Evolutionary conservation across 1,140 invertebrate genomes (phyloP), one percentile per base, ranked within the genome.

Genomic region (Cecropterus lyciades): DNA sequence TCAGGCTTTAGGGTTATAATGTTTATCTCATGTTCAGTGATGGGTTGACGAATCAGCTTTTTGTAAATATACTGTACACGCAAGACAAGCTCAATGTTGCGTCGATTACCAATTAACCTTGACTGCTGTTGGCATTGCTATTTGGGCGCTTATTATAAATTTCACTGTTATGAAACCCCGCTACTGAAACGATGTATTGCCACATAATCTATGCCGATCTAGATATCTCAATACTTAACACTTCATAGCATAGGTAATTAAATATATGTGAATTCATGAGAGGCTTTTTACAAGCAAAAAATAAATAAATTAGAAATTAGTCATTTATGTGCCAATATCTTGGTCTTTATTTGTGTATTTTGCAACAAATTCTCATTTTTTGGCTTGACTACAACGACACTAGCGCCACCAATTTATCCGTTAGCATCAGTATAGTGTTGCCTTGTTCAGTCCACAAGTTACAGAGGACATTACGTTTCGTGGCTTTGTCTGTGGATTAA

Each of bases 111-210:
- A 51, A 49, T 33, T 68, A 70, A 69, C 82, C 82, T 83, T 82
- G 80, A 75, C 69, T 56, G 69, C 72, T 72, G 71, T 55, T 80
- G 73, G 63, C 75, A 82, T 81, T 82, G 79, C 77, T 67, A 74
- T 74, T 80, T 73, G 69, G 60, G 73, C 45, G 67, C 64, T 68
- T 81, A 76, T 82, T 83, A 85, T 80, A 72, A 83, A 85, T 85
- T 84, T 83, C 79, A 78, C 79, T 77, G 73, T 85, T 85, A 85
- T 85, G 83, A 83, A 83, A 85, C 65, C 62, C 76, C 76, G 77
- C 77, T 81, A 79, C 70, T 76, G 71, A 79, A 79, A 80, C 77
- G 51, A 73, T 64, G 70, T 70, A 72, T 82, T 79, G 73, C 75
- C 55, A 68, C 74, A 80, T 64, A 64, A 65, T 56, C 43, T 56